A percentile compares a stretch with the other conserved stretches of the same genome.
Conservation (phyloP, 1,140 invertebrate species). For the Zaprionus vittiger region DNA sequence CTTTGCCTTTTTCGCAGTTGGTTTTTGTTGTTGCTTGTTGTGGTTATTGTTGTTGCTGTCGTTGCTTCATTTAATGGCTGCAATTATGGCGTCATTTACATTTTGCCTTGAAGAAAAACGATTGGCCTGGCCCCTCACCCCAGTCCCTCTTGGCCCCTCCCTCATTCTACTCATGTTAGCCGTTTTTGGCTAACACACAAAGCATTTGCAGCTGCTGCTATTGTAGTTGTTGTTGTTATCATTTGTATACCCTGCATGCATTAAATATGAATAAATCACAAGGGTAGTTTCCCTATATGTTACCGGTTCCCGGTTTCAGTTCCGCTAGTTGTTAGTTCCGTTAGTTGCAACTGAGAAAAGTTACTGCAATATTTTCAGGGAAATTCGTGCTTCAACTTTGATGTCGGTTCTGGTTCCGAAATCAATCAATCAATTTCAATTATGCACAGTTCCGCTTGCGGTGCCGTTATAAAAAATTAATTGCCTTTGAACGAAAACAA, state of each 20-base stretch:
- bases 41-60: constrained; percentile 9
- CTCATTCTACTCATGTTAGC: constrained; percentile 9
- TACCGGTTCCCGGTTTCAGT: not conserved
- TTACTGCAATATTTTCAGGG: not conserved
- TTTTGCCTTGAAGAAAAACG: constrained; percentile 66
- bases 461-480: not conserved
- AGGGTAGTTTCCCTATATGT: not conserved
- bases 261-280: not conserved
- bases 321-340: not conserved
- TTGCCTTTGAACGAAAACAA: not conserved
- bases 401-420: not conserved
- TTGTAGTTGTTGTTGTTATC: constrained; percentile 45
- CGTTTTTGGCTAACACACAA: constrained; percentile 32
- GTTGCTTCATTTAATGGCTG: constrained; percentile 71
- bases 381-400: not conserved
- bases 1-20: constrained; percentile 9
- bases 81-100: constrained; percentile 82
- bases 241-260: constrained; percentile 11
- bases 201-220: constrained; percentile 34
- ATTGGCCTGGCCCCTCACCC: constrained; percentile 12
- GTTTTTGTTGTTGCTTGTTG: not conserved
- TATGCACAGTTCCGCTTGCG: not conserved
- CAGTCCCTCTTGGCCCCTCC: not conserved
- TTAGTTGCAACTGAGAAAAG: not conserved
- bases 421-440: not conserved